Evolutionary conservation across 92 coral and sea anemone species (phyloP).

Genomic region (Galaxea fascicularis): DNA sequence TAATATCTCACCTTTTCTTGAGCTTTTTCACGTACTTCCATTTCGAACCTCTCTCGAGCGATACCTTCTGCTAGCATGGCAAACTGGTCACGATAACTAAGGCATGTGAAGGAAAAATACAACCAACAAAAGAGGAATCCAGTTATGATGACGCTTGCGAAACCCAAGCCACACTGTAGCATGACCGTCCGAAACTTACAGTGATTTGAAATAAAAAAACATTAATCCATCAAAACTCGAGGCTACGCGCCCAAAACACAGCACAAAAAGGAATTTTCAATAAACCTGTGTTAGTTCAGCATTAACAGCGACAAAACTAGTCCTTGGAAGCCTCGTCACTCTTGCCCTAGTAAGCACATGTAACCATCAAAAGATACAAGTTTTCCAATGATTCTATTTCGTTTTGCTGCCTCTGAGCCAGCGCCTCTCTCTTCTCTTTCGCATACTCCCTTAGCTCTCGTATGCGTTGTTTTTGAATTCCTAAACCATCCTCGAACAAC

Average conservation of each 20-base stretch:
- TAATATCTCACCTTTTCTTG: constrained; percentile 87
- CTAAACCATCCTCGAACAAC: constrained; percentile 95
- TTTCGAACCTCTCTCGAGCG: constrained; percentile 86
- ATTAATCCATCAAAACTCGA: too few relatives aligned
- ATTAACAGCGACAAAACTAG: background rate
- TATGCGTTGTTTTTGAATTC: constrained; percentile 92
- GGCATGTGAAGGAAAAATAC: constrained; percentile 36
- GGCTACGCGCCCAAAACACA: too few relatives aligned
- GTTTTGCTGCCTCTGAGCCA: constrained; percentile 86
- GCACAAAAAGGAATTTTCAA: too few relatives aligned
- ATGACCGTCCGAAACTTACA: too few relatives aligned
- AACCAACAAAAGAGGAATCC: background rate
- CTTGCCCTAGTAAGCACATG: background rate
- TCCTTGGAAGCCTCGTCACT: background rate
- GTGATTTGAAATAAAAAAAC: too few relatives aligned
- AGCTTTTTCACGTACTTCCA: constrained; percentile 89
- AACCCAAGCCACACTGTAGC: too few relatives aligned
- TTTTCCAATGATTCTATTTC: constrained; percentile 94
- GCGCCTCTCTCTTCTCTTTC: constrained; percentile 85
- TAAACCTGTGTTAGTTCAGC: too few relatives aligned
- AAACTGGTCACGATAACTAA: constrained; percentile 95
- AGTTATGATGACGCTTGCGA: too few relatives aligned
- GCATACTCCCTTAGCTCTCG: constrained; percentile 92
- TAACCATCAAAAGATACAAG: constrained; percentile 81
- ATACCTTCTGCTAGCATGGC: constrained; percentile 91